phyloP scores from a whole-genome alignment of 2,888 invertebrate species.

The Volucella bombylans region DNA sequence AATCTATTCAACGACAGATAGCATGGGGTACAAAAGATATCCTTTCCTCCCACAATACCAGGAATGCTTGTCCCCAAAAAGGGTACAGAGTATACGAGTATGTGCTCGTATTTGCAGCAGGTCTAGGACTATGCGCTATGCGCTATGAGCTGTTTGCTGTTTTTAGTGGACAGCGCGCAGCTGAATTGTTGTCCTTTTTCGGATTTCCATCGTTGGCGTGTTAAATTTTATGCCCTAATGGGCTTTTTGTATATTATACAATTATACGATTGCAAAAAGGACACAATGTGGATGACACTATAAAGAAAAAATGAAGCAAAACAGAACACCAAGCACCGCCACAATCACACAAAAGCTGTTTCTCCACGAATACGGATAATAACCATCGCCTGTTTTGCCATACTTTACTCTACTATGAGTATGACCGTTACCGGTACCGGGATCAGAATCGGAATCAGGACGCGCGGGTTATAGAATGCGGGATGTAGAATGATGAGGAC shows the following conservation, averaged over 20 bases:
- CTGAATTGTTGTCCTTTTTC: constrained; percentile 68
- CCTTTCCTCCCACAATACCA: constrained; percentile 32
- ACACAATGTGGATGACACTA: constrained; percentile 1
- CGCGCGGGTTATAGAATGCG: constrained; percentile 32
- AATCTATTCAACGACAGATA: constrained; percentile 43
- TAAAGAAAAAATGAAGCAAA: constrained; percentile 8
- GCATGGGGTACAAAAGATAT: constrained; percentile 6
- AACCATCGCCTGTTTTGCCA: constrained; percentile 24
- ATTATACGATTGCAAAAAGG: constrained; percentile 71
- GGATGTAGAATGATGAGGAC: background rate
- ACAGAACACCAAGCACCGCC: constrained; percentile 23
- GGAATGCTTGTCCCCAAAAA: background rate
- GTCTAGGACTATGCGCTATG: constrained; percentile 27
- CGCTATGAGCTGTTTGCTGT: constrained; percentile 49
- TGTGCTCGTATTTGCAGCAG: too few species aligned
- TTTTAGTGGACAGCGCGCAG: constrained; percentile 71
- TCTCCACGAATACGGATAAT: constrained; percentile 66
- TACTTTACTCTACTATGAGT: too few species aligned
- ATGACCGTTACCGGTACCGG: too few species aligned
- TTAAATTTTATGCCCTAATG: constrained; percentile 72
- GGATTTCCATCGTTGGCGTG: constrained; percentile 62
- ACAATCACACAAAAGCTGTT: constrained; percentile 65
- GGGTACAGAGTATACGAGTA: too few species aligned
- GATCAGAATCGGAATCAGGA: constrained; percentile 9
- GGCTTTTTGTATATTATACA: constrained; percentile 73